A percentile compares a stretch with the other conserved stretches of the same genome.
Conservation (phyloP, 35 echinoderm and acorn worm species). For the Patiria miniata region DNA sequence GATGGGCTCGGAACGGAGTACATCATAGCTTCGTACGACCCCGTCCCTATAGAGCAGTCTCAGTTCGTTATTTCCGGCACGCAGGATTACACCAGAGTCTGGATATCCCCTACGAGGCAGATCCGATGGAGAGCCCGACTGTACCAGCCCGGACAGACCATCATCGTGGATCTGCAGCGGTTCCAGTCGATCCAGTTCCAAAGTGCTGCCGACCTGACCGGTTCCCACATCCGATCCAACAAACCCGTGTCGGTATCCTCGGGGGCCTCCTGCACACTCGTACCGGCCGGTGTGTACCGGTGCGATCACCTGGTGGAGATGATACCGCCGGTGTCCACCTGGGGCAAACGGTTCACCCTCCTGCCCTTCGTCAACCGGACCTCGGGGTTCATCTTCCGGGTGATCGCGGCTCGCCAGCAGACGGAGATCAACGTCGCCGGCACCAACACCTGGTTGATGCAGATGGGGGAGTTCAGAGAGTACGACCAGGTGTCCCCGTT, state of each 20-base stretch:
- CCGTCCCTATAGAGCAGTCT: conserved; percentile 64
- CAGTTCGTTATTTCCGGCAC: conserved; percentile 68
- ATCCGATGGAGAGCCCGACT: conserved; percentile 35
- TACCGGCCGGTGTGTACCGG: conserved; percentile 58
- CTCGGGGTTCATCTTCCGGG: conserved; percentile 78
- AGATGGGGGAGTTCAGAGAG: conserved; percentile 71
- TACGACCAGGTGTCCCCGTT: conserved; percentile 73
- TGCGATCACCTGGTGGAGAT: conserved; percentile 93
- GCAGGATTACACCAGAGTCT: conserved; percentile 61
- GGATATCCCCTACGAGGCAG: conserved; percentile 38
- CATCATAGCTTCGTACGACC: conserved; percentile 79
- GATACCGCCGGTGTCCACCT: conserved; percentile 71
- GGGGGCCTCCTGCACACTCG: conserved; percentile 72
- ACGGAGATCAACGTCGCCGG: conserved; percentile 72
- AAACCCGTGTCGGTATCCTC: conserved; percentile 68
- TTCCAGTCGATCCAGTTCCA: conserved; percentile 80
- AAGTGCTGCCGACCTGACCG: conserved; percentile 64
- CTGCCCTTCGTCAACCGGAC: conserved; percentile 77
- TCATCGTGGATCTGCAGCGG: conserved; percentile 52
- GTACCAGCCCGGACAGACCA: conserved; percentile 51
- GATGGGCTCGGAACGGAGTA: conserved; percentile 81
- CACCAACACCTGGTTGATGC: conserved; percentile 30
- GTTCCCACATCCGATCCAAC: conserved; percentile 71
- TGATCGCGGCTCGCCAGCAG: conserved; percentile 68
- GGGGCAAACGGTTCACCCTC: conserved; percentile 78